phyloP scores from a whole-genome alignment of 2,113 vertebrate species.

The Tyto alba region DNA sequence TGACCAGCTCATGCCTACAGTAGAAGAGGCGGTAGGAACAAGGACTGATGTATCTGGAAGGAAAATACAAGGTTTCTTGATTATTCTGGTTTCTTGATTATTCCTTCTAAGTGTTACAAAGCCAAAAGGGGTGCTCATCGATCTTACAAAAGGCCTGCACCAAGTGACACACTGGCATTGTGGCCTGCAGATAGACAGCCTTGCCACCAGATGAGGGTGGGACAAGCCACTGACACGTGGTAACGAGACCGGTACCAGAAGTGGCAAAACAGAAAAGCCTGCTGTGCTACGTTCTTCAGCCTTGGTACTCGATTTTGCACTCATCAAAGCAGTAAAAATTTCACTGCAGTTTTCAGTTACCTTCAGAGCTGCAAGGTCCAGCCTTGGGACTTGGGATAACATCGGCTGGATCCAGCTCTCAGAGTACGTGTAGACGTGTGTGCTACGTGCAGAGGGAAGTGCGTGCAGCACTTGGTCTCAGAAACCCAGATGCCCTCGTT shows the following conservation, averaged over 20 bases:
- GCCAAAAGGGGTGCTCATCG: neutral
- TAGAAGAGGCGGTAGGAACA: neutral
- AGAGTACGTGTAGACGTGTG: neutral
- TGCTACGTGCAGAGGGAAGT: neutral
- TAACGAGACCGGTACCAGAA: neutral
- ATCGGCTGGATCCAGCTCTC: neutral
- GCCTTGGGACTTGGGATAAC: neutral
- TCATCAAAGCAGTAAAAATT: neutral
- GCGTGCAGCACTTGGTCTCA: neutral
- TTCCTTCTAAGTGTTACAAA: neutral
- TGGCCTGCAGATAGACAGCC: neutral
- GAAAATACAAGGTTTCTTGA: neutral
- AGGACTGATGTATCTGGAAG: neutral
- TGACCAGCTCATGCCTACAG: neutral
- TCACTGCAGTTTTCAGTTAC: neutral
- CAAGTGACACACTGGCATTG: neutral
- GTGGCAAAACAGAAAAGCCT: neutral
- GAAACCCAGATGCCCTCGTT: constrained; percentile 4
- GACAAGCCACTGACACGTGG: accelerated
- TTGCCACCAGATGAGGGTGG: neutral
- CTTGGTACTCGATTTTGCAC: neutral
- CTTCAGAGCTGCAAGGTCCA: neutral
- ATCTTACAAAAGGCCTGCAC: neutral
- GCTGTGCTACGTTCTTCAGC: accelerated
- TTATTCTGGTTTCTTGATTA: neutral